Conservation (phyloP, 2,888 invertebrate species). For the Pseudoips prasinana region DNA sequence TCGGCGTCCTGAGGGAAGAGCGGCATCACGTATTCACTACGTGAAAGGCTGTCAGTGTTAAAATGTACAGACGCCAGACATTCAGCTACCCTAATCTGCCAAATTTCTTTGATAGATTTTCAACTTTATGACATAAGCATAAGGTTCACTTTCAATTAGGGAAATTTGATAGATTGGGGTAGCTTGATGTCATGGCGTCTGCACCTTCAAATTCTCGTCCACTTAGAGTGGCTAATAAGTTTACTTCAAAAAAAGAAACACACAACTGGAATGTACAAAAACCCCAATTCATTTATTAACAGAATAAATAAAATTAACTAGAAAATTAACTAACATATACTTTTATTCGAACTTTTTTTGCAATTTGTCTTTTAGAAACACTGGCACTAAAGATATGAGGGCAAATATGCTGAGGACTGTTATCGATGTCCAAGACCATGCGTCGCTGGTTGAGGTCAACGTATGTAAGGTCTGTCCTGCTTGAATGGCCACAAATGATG, state of each 20-base stretch:
- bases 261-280: constrained; percentile 55
- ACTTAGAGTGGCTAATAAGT: no score
- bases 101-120: no score
- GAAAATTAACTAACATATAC: constrained; percentile 37
- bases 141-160: no score
- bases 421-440: constrained; percentile 94
- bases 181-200: no score
- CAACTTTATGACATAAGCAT: no score
- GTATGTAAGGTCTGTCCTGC: constrained; percentile 98
- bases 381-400: constrained; percentile 92
- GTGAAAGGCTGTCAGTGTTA: no score
- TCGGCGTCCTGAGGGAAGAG: no score
- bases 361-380: constrained; percentile 90
- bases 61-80: no score
- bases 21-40: no score
- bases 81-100: no score
- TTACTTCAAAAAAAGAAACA: constrained; percentile 49
- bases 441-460: constrained; percentile 93
- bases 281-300: constrained; percentile 47
- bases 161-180: no score
- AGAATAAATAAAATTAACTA: constrained; percentile 59
- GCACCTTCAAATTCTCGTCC: no score
- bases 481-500: constrained; percentile 98
- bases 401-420: constrained; percentile 90
- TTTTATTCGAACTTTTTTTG: constrained; percentile 88